Percentiles rank a stretch among this genome's conserved stretches.
Evolutionary conservation across 1,140 invertebrate species (phyloP).

Genomic region (Paraescarpia echinospica): DNA sequence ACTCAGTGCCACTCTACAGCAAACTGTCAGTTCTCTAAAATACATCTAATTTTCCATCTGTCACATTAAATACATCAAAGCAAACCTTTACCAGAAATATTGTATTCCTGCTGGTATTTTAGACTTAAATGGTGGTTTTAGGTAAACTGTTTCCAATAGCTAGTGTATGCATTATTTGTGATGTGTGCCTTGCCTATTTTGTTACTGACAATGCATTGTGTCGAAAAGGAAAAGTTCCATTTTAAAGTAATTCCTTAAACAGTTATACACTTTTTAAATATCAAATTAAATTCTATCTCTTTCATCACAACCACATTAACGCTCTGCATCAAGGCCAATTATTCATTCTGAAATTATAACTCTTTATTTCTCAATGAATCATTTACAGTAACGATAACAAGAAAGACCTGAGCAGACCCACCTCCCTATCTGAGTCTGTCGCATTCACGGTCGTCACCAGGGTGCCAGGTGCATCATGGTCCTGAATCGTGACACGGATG

Average conservation of each 20-base stretch:
- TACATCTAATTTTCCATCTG: neutral
- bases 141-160: too few relatives aligned
- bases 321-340: too few relatives aligned
- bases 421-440: conserved; percentile 22
- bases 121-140: too few relatives aligned
- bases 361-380: neutral
- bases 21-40: neutral
- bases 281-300: neutral
- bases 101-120: too few relatives aligned
- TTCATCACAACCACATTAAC: neutral
- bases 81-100: too few relatives aligned
- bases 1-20: neutral
- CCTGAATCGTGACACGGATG: conserved; percentile 14
- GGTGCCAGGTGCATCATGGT: conserved; percentile 1
- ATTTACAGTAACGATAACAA: neutral
- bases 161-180: too few relatives aligned
- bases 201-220: too few relatives aligned
- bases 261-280: neutral
- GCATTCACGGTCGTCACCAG: conserved; percentile 7
- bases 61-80: neutral
- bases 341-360: too few relatives aligned
- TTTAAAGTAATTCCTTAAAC: too few relatives aligned
- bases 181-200: too few relatives aligned
- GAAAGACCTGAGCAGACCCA: neutral
- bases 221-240: too few relatives aligned